Evolutionary conservation across 2,797 vertebrate species (phyloP).

Genomic region (Petrocephalus sullivani): DNA sequence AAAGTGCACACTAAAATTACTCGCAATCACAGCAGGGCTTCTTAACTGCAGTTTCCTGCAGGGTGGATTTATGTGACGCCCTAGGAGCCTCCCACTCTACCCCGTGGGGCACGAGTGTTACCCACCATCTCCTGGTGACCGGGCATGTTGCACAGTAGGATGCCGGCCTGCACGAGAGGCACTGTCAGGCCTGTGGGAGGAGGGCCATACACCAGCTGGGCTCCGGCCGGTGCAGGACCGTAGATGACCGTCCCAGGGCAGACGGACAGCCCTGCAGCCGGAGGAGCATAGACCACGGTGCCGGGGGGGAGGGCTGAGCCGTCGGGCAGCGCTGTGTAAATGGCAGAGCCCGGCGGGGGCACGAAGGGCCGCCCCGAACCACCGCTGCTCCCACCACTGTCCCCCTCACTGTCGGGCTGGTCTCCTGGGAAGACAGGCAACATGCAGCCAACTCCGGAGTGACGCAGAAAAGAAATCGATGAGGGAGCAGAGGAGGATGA

Average conservation of each 20-base stretch:
- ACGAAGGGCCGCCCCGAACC: constrained; percentile 42
- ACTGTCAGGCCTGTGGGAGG: constrained; percentile 55
- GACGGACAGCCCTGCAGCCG: constrained; percentile 51
- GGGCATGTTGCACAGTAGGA: constrained; percentile 71
- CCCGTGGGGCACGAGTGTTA: background rate
- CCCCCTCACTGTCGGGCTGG: constrained; percentile 50
- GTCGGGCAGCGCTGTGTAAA: constrained; percentile 63
- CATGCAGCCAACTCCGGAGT: constrained; percentile 22
- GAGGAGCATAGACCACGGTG: constrained; percentile 56
- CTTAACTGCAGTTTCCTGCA: background rate
- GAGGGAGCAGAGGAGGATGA: background rate
- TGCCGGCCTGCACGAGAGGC: constrained; percentile 58
- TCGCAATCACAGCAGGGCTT: background rate
- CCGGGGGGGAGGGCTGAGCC: constrained; percentile 62
- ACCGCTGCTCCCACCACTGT: constrained; percentile 41
- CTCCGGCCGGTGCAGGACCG: constrained; percentile 59
- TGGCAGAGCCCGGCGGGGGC: constrained; percentile 54
- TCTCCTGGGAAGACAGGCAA: constrained; percentile 31
- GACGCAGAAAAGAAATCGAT: background rate
- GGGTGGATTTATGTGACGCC: background rate
- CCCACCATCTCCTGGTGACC: constrained; percentile 66
- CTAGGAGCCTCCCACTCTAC: background rate
- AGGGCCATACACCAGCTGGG: constrained; percentile 58
- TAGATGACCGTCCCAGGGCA: constrained; percentile 58
- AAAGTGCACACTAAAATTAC: background rate